Base-by-base conservation (phyloP, 2,113 vertebrate species). In the Halichoerus grypus region DNA sequence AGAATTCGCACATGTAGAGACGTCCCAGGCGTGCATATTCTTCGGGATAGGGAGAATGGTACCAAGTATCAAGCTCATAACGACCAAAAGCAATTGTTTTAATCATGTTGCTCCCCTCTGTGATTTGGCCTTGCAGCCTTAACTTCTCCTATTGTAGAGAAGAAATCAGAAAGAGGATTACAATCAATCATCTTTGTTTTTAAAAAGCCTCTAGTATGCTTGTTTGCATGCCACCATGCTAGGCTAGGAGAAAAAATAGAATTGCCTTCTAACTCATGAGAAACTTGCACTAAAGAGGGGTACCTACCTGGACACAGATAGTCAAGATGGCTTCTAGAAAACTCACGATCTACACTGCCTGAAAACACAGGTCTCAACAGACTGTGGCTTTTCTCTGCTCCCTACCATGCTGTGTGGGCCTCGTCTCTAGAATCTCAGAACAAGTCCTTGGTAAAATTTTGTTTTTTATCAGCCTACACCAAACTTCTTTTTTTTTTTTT, bases 1-100 rank as follows among this genome's bases (percentile, higher is more conserved):
- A 99, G 98, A 99, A 99, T 97, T 99, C 99, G 9, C 99, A 99
- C 99, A 99, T 99, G 93, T 99, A 99, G 85, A 99, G 99, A 39
- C 99, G 99, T 0, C 99, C 99, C 63, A 99, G 98, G 0, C 99
- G 99, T 0, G 99, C 99, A 1, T 99, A 99, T 95, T 99, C 99
- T 97, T 99, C 99, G 0, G 99, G 99, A 97, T 99, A 99, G 4
- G 99, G 99, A 1, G 99, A 99, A 96, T 99, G 99, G 98, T 99
- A 99, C 99, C 99, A 99, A 31, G 99, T 99, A 95, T 99, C 99
- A 96, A 99, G 99, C 98, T 99, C 99, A 0, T 99, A 99, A 72
- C 99, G 99, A n/a, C 99, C 99, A 86, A 99, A 99, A 57, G 99
- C 98, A 22, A 99, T 99, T 22, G 99, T 99, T 98, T 99, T 99